phyloP scores from a whole-genome alignment of 1,140 invertebrate species.

The Leptonema lineaticorne region DNA sequence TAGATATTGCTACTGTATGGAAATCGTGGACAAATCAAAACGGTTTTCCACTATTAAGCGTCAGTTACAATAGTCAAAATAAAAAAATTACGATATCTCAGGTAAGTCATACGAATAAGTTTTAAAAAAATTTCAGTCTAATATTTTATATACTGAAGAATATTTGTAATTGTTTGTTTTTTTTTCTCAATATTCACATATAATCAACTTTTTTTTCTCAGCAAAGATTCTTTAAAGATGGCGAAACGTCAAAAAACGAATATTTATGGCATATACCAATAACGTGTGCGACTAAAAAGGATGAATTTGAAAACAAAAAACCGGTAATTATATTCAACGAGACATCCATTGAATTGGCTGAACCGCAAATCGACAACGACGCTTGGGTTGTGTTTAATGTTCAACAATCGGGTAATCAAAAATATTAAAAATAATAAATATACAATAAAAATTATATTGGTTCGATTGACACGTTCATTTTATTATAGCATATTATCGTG shows the following conservation, averaged over 20 bases:
- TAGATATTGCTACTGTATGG: too few relatives aligned
- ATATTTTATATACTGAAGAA: too few relatives aligned
- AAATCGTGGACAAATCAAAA: too few relatives aligned
- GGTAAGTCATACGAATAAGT: background rate
- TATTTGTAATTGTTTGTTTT: too few relatives aligned
- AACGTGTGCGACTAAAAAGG: background rate
- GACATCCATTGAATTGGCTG: background rate
- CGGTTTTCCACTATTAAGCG: too few relatives aligned
- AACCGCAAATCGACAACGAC: background rate
- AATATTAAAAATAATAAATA: background rate
- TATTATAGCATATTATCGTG: conserved; percentile 14
- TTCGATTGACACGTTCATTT: background rate
- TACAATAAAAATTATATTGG: background rate
- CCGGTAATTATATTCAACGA: background rate
- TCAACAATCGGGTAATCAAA: conserved; percentile 14
- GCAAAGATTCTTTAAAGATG: background rate
- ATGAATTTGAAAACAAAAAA: background rate
- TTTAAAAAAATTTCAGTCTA: too few relatives aligned
- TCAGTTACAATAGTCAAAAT: too few relatives aligned
- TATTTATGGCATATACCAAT: background rate
- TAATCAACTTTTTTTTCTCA: background rate
- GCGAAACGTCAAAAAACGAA: background rate
- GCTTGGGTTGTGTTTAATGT: conserved; percentile 16
- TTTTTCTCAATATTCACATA: background rate
- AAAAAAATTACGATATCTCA: background rate